Base-by-base conservation (phyloP, 2,797 vertebrate species). In the Gastrophryne carolinensis region DNA sequence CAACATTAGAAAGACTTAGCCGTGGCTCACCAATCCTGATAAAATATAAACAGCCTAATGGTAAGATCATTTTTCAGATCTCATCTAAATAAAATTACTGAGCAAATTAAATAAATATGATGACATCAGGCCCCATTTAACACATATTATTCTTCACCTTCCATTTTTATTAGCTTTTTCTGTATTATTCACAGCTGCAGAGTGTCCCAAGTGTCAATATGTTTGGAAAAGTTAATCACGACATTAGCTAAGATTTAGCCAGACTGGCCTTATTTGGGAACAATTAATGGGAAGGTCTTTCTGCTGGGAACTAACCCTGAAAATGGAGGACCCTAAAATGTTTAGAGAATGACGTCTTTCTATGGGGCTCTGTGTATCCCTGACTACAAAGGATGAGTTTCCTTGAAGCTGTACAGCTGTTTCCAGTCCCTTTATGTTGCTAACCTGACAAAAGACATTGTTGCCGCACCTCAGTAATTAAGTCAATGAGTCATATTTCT, bases 321-420 rank as follows among this genome's bases (percentile, higher is more conserved):
- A 69, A 44, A 70, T 76, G 66, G 74, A 44, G 63, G 58, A 70
- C 66, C 65, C 56, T 76, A 65, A 62, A 61, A 34, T 11, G 29
- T 69, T 62, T 56, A 47, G 13, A 32, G 47, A 49, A 64, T 70
- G 27, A 63, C 56, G 49, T 63, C 35, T 39, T 47, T 10, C 17
- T 13, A 32, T 35, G 57, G 74, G 66, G 65, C 66, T 35, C 56
- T n/a, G 8, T 47, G n/a, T 21, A 62, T 15, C 57, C 27, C 34
- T 53, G 5, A 21, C 30, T 44, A 27, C 3, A 44, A 26, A 24
- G 24, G 19, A 56, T 56, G 61, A 47, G 62, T 58, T 74, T 74
- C 53, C 62, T 58, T 74, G 72, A 74, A 27, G 53, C 10, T 15
- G 3, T 49, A 26, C 72, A 74, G 53, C 72, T 74, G 72, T 73